A percentile compares a stretch with the other conserved stretches of the same genome.
phyloP scores from a whole-genome alignment of 2,797 vertebrate species.

The Melanotaenia nigrans region DNA sequence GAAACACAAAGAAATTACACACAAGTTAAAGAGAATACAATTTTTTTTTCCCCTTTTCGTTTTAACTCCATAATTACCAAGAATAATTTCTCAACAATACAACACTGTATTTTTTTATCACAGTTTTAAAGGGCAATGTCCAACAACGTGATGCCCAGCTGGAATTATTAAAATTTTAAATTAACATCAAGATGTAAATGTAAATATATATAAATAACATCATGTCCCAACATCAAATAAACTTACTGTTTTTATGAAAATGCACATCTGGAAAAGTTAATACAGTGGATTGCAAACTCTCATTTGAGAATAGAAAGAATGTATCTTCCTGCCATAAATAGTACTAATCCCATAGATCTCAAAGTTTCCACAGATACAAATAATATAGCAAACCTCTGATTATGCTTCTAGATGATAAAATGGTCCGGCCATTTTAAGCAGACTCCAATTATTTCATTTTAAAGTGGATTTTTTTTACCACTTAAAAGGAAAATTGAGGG shows the following conservation, averaged over 20 bases:
- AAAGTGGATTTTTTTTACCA: slow-evolving; percentile 14
- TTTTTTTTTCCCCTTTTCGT: neutral
- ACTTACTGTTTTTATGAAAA: neutral
- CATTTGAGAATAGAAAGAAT: slow-evolving; percentile 5
- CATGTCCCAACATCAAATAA: neutral
- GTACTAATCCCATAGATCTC: neutral
- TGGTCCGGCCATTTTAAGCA: neutral
- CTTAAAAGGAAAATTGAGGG: slow-evolving; percentile 26
- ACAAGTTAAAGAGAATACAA: slow-evolving; percentile 10
- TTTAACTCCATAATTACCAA: too few relatives aligned
- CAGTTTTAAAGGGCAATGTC: neutral
- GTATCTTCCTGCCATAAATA: neutral
- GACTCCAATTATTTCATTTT: slow-evolving; percentile 13
- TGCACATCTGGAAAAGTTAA: neutral
- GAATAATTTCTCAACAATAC: neutral
- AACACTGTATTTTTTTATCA: neutral
- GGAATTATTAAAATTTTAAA: too few relatives aligned
- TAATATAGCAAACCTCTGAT: slow-evolving; percentile 8
- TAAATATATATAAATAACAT: neutral
- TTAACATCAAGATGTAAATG: neutral
- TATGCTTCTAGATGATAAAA: slow-evolving; percentile 26
- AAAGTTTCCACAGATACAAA: slow-evolving; percentile 12
- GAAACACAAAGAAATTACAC: slow-evolving; percentile 32
- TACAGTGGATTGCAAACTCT: neutral
- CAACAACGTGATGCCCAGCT: too few relatives aligned